These are phyloP conservation scores for Hemicentrotus pulcherrimus DNA, from an alignment of 35 echinoderm and acorn worm genomes.

Conservation along the genomic window DNA sequence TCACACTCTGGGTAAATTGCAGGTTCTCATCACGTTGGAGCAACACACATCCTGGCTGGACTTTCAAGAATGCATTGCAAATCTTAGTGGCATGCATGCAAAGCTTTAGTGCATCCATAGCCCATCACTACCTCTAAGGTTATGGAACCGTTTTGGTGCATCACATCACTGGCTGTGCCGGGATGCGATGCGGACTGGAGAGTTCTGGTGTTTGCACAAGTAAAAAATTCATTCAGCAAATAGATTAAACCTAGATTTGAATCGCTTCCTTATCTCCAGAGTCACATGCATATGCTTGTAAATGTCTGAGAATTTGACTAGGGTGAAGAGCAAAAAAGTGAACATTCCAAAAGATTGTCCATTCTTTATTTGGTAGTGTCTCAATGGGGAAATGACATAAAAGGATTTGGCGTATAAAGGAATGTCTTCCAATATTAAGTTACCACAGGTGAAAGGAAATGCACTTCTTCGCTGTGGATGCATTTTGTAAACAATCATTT, in stretches of 20 bases:
- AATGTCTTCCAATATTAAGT: neutral
- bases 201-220: neutral
- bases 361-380: neutral
- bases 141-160: neutral
- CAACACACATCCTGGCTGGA: neutral
- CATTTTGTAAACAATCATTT: too few relatives aligned
- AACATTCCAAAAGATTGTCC: neutral
- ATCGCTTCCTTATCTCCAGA: neutral
- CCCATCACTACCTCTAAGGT: neutral
- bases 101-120: neutral
- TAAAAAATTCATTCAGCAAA: neutral
- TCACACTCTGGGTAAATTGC: neutral
- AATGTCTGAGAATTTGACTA: neutral
- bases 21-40: neutral
- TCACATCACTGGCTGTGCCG: neutral
- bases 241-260: slow-evolving; percentile 19
- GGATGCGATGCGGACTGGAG: neutral
- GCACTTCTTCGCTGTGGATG: neutral
- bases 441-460: neutral
- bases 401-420: neutral
- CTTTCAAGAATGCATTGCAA: neutral
- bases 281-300: neutral
- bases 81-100: neutral
- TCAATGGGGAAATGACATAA: neutral
- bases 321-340: neutral